Evolutionary conservation across 2,113 vertebrate species (phyloP), one percentile per base, ranked within the genome.

Genomic region (Gymnarchus niloticus): DNA sequence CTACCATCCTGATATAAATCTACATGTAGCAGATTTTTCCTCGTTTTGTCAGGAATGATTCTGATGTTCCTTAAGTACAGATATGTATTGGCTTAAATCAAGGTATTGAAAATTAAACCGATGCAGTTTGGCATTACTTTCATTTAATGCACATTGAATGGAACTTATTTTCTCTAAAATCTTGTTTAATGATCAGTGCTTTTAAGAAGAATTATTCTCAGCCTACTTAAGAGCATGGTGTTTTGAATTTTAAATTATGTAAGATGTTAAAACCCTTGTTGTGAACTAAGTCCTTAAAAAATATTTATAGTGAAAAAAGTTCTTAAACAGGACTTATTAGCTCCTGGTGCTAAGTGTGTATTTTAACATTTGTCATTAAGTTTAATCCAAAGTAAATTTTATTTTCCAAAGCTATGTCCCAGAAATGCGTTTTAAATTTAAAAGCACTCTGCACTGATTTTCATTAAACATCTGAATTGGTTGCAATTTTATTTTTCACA

Each of bases 391-490:
- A 41, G 19, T 37, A 73, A 41, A 37, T 69, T 12, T 65, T 0
- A 52, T 9, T 9, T 9, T 21, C 28, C 61, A 69, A 69, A 69
- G n/a, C n/a, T 37, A 14, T 37, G 17, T 69, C 37, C 37, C 19
- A 28, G 61, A 77, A 6, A 77, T 77, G 73, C 73, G 23, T 77
- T 77, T 77, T 46, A 23, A 77, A 77, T 77, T n/a, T 77, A 41
- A 28, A 77, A 33, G 37, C 19, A 33, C 41, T 21, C 44, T n/a
- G 1, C 19, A 76, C 14, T 48, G 33, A n/a, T 73, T 48, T 48
- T 19, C 41, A 25, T 8, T 21, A 78, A 78, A 78, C 3, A 46
- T 48, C 76, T 46, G 14, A n/a, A 78, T 37, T 48, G 44, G 21
- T n/a, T 78, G 23, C 7, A 14, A 78, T 48, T 78, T n/a, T n/a